Base-by-base conservation (phyloP, 1,140 invertebrate species). In the Megalopta genalis region DNA sequence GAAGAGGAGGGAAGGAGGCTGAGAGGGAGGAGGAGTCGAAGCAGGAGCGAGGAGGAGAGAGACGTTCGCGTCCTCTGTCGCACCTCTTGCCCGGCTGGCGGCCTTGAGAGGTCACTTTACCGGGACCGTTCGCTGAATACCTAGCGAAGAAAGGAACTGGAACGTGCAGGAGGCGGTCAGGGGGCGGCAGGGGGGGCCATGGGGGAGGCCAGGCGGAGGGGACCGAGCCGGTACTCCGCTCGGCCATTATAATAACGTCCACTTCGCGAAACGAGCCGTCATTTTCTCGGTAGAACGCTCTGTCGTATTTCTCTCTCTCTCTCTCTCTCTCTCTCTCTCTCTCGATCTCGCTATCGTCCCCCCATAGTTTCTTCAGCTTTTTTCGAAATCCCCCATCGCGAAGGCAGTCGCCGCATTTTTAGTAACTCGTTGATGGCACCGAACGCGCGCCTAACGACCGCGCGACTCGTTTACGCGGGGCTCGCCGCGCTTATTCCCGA, bases 31-130 rank as follows among this genome's bases (percentile, higher is more conserved):
- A 18, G 49, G 18, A 52, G 18, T 4, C 3, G 49, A 21, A 21
- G n/a, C n/a, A n/a, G 32, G 59, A 54, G 32, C 60, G 57, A 68
- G 49, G 62, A 75, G 57, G 72, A 49, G 64, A 75, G 54, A 21
- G 8, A 68, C 64, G 64, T 60, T 46, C 76, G 63, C 37, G 42
- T 63, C n/a, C 59, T 62, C 32, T 37, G 18, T 39, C 7, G n/a
- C 12, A 57, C 39, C 66, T 71, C 27, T 42, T 52, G 57, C 59
- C 54, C 14, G 42, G 65, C 57, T 73, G 73, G 49, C 84, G 84
- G 77, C 84, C 84, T 85, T 85, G 77, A 49, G 77, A 83, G 84
- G 81, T 85, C 84, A 73, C 72, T 83, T 85, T 83, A 78, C 77
- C 57, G 71, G 77, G 65, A 80, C 64, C 66, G 78, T 80, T 69